Evolutionary conservation across 35 echinoderm and acorn worm genomes (phyloP), one percentile per base, ranked within the genome.

Genomic region (Lytechinus pictus): DNA sequence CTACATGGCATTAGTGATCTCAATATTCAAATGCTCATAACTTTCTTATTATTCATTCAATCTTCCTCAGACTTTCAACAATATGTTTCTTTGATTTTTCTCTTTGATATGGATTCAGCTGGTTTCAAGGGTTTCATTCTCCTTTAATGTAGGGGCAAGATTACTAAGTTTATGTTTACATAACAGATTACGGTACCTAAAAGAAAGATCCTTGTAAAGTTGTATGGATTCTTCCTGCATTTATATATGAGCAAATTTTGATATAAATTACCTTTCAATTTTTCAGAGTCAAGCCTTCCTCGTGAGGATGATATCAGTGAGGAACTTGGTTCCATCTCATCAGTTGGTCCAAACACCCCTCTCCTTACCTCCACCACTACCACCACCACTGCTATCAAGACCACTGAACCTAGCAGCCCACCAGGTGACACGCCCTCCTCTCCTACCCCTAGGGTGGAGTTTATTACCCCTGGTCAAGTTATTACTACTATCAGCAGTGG

Each of bases 301-400:
- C 94, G 94, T 11, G 97, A 95, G 10, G 96, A 98, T 57, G 97
- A 98, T 21, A 94, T 91, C 52, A 97, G 97, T 61, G 97, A 98
- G 58, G 97, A 98, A 55, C 94, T 95, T 9, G 95, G 96, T n/a
- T 98, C 97, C 54, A 97, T 96, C 86, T 93, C 97, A 9, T 98
- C 97, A 0, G 97, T 95, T 4, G 97, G 97, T 51, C 97, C 97
- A 11, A 96, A 96, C 72, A 97, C 97, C 21, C 97, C 97, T 6
- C 94, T 98, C 71, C 93, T 98, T 28, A 92, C 96, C 53, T 27
- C 94, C 9, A 52, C 96, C 52, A 87, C 89, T 61, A 87, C 91
- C 61, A 95, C 87, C 61, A 86, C 92, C 55, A 86, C 96, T 19
- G 52, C 94, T 8, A 44, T 92, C n/a, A 87, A 61, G 66, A 87